A percentile compares a stretch with the other conserved stretches of the same genome.
These are phyloP conservation scores for Corydoras sp. DNA, from an alignment of 2,113 vertebrate genomes.

Conservation along the genomic window DNA sequence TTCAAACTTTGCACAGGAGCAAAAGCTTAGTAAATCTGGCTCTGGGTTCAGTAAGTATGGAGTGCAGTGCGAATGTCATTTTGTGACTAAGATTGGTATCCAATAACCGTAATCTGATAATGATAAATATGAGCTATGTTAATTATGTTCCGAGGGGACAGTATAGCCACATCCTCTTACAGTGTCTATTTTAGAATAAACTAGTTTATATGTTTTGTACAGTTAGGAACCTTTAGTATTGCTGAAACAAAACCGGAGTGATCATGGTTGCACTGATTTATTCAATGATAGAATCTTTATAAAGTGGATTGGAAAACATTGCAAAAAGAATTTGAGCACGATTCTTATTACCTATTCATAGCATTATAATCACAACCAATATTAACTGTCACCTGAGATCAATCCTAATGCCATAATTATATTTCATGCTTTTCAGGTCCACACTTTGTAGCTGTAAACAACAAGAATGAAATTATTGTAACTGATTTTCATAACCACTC, in stretches of 20 bases:
- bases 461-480: constrained; percentile 95
- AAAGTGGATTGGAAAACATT: too few relatives aligned
- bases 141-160: neutral
- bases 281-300: too few relatives aligned
- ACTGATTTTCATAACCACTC: constrained; percentile 98
- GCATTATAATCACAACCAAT: neutral
- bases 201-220: neutral
- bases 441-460: constrained; percentile 95
- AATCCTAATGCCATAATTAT: constrained; percentile 1
- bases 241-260: too few relatives aligned
- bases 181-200: neutral
- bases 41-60: constrained; percentile 76
- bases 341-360: too few relatives aligned
- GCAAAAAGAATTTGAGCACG: too few relatives aligned
- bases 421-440: constrained; percentile 67
- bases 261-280: too few relatives aligned
- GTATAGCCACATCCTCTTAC: neutral
- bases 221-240: neutral
- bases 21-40: constrained; percentile 69
- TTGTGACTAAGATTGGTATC: constrained; percentile 50
- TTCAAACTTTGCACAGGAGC: constrained; percentile 61
- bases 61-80: constrained; percentile 56
- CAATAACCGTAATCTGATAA: constrained; percentile 2
- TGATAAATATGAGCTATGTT: neutral
- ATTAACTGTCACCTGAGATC: neutral